These are phyloP conservation scores for Paracentrotus lividus DNA, from an alignment of 53 echinoderm and acorn worm species.

Conservation along the genomic window DNA sequence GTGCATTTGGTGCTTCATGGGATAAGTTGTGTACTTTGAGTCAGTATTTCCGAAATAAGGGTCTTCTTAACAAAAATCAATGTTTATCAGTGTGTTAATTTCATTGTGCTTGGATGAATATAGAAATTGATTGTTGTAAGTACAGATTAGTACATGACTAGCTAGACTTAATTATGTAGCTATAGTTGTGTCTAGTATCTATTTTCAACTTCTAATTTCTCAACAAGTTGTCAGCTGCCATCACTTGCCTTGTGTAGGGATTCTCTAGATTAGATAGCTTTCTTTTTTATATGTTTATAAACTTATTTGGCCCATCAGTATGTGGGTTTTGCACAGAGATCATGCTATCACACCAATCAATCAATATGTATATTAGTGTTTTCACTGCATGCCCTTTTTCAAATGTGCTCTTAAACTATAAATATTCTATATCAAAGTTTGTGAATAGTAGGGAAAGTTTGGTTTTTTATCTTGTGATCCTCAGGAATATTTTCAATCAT, in stretches of 20 bases:
- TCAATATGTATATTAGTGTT: conserved; percentile 62
- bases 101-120: conserved; percentile 63
- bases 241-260: conserved; percentile 50
- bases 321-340: conserved; percentile 10
- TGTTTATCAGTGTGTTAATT: conserved; percentile 56
- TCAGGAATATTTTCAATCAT: conserved; percentile 68
- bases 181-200: conserved; percentile 62
- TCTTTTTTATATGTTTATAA: conserved; percentile 48
- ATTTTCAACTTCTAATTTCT: conserved; percentile 32
- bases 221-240: conserved; percentile 74
- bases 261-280: conserved; percentile 53
- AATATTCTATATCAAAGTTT: conserved; percentile 60
- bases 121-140: conserved; percentile 52
- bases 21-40: conserved; percentile 55
- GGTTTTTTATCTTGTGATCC: conserved; percentile 49
- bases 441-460: conserved; percentile 68
- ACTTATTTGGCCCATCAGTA: neutral
- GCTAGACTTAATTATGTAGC: conserved; percentile 61
- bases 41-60: conserved; percentile 63
- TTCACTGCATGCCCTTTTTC: conserved; percentile 60
- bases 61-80: conserved; percentile 47
- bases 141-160: conserved; percentile 56
- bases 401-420: conserved; percentile 68
- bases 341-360: conserved; percentile 14
- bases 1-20: conserved; percentile 70